phyloP scores from a whole-genome alignment of 2,888 invertebrate species.

The Eupithecia exiguata region DNA sequence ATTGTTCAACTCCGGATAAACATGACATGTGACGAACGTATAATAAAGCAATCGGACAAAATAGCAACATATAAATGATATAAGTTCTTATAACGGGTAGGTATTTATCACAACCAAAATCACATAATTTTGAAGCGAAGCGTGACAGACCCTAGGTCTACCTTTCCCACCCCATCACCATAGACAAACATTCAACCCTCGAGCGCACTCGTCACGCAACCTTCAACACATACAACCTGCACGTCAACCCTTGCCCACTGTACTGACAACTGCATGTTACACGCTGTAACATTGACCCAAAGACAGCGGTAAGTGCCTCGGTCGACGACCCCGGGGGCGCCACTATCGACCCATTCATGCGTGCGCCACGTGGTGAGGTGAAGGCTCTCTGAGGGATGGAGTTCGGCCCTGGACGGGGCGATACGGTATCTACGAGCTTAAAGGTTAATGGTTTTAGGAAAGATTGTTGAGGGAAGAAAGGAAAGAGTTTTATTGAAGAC shows the following conservation, averaged over 20 bases:
- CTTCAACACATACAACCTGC: neutral
- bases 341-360: conserved; percentile 69
- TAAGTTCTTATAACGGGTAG: neutral
- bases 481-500: conserved; percentile 1
- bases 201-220: neutral
- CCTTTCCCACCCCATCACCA: neutral
- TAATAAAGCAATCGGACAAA: neutral
- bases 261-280: conserved; percentile 5
- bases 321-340: conserved; percentile 37
- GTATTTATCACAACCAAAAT: neutral
- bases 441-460: neutral
- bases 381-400: neutral
- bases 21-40: neutral
- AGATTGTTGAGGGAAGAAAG: neutral
- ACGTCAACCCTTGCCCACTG: neutral
- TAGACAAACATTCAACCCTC: neutral
- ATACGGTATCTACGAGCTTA: neutral
- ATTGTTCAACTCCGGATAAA: neutral
- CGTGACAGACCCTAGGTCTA: neutral
- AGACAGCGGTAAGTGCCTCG: conserved; percentile 34
- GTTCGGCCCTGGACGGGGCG: neutral
- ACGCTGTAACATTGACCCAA: conserved; percentile 44
- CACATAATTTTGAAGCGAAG: neutral
- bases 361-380: conserved; percentile 42
- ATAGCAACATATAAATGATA: neutral